phyloP scores from a whole-genome alignment of 2,113 vertebrate species.

The Chaetorhynchus papuensis region DNA sequence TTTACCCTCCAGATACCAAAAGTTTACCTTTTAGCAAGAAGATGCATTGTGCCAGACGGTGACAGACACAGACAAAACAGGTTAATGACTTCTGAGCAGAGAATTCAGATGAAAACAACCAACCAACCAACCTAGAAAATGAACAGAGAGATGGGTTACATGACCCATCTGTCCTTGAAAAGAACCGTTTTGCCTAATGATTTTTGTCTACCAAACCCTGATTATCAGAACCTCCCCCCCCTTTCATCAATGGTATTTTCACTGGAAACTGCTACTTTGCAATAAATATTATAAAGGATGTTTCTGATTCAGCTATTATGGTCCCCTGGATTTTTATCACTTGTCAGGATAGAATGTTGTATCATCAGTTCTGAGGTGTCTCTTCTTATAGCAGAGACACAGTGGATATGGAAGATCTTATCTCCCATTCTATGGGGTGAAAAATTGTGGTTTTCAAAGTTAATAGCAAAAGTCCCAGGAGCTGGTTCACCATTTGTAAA shows the following conservation, averaged over 20 bases:
- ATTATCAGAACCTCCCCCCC: background rate
- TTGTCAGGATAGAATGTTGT: background rate
- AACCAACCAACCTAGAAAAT: background rate
- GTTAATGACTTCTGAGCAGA: background rate
- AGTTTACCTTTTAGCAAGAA: conserved; percentile 38
- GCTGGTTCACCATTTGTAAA: background rate
- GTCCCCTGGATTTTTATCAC: background rate
- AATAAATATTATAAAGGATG: background rate
- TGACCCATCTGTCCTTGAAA: background rate
- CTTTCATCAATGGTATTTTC: background rate
- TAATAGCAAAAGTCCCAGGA: background rate
- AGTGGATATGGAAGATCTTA: background rate
- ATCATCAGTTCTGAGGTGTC: background rate
- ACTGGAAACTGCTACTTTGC: background rate
- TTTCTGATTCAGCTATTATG: background rate
- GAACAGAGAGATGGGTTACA: background rate
- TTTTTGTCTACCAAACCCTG: background rate
- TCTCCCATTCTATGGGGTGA: background rate
- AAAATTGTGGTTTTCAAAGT: background rate
- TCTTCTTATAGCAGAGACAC: background rate
- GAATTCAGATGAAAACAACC: background rate
- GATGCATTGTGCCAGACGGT: background rate
- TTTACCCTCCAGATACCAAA: background rate
- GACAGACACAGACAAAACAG: background rate
- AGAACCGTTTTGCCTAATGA: background rate